Conservation (phyloP, 2,113 vertebrate genomes). For the Pteronura brasiliensis region DNA sequence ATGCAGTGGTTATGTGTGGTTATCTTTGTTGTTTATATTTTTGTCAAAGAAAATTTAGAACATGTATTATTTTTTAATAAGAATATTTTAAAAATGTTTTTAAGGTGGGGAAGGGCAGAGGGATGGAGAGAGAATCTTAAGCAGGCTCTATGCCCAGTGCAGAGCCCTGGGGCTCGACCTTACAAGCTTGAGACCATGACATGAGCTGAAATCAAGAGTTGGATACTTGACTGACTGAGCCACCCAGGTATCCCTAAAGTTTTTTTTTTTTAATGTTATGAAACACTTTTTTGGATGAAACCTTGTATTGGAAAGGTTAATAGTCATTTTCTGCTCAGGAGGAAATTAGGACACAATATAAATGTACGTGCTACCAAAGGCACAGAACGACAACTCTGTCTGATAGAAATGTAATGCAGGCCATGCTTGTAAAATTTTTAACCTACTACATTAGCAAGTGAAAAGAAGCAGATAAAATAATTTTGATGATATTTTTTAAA, state of each 20-base stretch:
- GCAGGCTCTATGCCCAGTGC: background rate
- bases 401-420: background rate
- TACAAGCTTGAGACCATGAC: background rate
- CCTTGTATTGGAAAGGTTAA: background rate
- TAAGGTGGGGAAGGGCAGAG: background rate
- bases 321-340: background rate
- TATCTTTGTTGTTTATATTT: background rate
- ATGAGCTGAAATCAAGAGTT: background rate
- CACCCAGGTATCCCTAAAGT: background rate
- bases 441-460: background rate
- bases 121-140: background rate
- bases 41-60: conserved; percentile 26
- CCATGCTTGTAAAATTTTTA: background rate
- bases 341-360: background rate
- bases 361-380: background rate
- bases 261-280: background rate
- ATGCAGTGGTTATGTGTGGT: background rate
- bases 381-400: background rate
- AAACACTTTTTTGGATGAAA: background rate
- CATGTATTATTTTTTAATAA: background rate
- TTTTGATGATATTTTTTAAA: background rate
- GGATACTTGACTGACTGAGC: background rate
- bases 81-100: background rate
- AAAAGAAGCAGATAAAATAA: background rate
- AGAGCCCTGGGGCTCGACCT: background rate